Evolutionary conservation across 2,113 vertebrate genomes (phyloP).

Genomic region (Nibea coibor): DNA sequence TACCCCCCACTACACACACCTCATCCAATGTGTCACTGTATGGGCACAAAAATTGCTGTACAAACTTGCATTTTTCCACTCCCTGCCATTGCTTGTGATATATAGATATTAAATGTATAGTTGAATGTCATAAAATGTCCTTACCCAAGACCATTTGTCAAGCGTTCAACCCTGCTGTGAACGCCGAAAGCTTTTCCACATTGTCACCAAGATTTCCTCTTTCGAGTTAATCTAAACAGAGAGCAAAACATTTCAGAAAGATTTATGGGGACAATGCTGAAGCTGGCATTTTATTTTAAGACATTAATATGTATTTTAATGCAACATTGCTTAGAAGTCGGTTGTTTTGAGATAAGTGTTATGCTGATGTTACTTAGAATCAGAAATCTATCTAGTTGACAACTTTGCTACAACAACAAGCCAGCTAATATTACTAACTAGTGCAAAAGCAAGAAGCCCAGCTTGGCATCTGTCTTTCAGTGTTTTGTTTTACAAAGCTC

Average conservation of each 20-base stretch:
- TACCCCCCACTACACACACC: slow-evolving; percentile 44
- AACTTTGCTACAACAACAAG: no score
- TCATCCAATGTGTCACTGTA: slow-evolving; percentile 59
- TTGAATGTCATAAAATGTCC: slow-evolving; percentile 47
- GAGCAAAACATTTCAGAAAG: neutral
- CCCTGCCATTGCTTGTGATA: slow-evolving; percentile 44
- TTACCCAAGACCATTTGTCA: slow-evolving; percentile 45
- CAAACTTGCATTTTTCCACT: slow-evolving; percentile 50
- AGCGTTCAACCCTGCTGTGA: slow-evolving; percentile 2
- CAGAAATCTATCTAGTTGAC: no score
- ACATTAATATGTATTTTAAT: neutral
- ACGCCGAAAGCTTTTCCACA: slow-evolving; percentile 8
- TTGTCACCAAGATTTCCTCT: neutral
- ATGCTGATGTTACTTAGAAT: no score
- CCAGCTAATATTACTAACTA: no score
- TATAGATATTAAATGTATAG: slow-evolving; percentile 60
- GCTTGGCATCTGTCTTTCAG: no score
- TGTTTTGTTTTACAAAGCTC: no score
- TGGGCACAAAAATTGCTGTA: slow-evolving; percentile 39
- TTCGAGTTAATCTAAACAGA: neutral
- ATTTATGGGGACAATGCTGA: neutral
- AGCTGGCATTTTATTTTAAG: neutral
- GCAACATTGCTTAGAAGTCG: no score
- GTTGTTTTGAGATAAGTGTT: no score
- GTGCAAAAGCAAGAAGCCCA: no score